Conservation (phyloP, 2,113 vertebrate species). For the Oreamnos americanus region DNA sequence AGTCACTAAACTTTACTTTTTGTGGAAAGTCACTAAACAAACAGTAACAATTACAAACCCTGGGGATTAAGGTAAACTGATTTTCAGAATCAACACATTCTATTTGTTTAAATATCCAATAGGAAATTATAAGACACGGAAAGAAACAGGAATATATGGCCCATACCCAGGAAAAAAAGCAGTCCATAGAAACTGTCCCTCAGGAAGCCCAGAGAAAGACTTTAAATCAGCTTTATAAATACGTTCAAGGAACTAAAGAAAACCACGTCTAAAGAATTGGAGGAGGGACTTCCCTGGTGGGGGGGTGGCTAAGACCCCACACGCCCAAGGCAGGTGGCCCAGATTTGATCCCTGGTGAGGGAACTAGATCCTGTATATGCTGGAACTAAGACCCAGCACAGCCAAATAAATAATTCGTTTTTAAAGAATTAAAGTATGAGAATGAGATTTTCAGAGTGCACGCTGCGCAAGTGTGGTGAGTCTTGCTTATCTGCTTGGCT, state of each 20-base stretch:
- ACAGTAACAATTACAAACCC: neutral
- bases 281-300: neutral
- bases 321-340: neutral
- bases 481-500: too few species aligned
- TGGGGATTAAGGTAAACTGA: neutral
- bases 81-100: neutral
- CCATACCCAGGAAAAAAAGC: neutral
- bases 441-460: neutral
- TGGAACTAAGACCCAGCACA: neutral
- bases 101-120: neutral
- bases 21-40: neutral
- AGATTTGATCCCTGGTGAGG: neutral
- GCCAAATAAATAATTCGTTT: neutral
- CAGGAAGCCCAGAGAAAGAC: neutral
- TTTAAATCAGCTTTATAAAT: neutral
- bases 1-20: neutral
- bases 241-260: neutral
- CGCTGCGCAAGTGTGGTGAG: accelerated
- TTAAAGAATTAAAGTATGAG: neutral
- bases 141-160: neutral
- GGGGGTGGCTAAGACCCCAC: neutral
- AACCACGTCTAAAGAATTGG: neutral
- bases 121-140: neutral
- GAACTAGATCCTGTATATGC: neutral
- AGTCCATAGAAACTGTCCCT: neutral